Evolutionary conservation across 2,888 invertebrate species (phyloP).

Genomic region (Eremobia ochroleuca): DNA sequence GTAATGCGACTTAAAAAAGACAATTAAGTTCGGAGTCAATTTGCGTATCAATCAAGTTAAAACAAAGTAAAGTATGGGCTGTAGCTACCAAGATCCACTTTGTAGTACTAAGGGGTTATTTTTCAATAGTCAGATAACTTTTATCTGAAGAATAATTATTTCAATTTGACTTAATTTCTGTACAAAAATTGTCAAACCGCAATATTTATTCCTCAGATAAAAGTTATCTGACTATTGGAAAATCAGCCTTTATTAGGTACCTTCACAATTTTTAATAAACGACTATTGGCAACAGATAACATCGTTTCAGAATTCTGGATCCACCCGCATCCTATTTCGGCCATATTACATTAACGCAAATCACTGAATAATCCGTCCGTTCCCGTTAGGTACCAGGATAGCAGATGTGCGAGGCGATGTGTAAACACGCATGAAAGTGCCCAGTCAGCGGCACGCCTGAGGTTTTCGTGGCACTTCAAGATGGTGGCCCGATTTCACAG

Average conservation of each 20-base stretch:
- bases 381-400: conserved; percentile 54
- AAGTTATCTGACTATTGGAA: too few relatives aligned
- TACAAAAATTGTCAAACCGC: too few relatives aligned
- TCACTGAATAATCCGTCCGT: conserved; percentile 54
- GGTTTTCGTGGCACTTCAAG: conserved; percentile 73
- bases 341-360: conserved; percentile 39
- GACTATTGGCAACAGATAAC: not conserved
- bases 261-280: not conserved
- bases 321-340: conserved; percentile 9
- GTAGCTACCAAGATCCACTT: not conserved
- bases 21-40: not conserved
- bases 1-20: not conserved
- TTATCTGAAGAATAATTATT: too few relatives aligned
- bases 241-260: too few relatives aligned
- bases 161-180: too few relatives aligned
- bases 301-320: not conserved
- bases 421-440: conserved; percentile 71
- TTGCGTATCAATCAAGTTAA: not conserved
- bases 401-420: conserved; percentile 63
- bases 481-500: conserved; percentile 74
- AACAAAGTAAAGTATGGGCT: not conserved
- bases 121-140: too few relatives aligned
- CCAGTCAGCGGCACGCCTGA: conserved; percentile 71
- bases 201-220: too few relatives aligned
- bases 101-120: too few relatives aligned